Conservation (phyloP, 2,888 invertebrate species). For the Standfussiana lucernea region DNA sequence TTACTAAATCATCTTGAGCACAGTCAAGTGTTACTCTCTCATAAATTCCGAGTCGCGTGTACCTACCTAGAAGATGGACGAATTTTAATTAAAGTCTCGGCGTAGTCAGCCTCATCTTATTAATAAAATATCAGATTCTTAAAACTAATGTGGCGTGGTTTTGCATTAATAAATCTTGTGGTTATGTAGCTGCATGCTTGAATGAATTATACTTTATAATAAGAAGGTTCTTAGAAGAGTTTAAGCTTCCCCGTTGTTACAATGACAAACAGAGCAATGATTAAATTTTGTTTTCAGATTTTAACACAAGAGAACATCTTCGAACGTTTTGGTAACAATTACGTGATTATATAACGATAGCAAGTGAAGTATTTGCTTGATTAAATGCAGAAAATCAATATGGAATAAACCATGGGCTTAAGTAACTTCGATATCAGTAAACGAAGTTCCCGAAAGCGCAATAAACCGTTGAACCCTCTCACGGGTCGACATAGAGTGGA, state of each 20-base stretch:
- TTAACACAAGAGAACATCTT: conserved; percentile 2
- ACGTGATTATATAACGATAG: background rate
- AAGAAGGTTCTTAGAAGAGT: conserved; percentile 32
- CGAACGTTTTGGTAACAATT: background rate
- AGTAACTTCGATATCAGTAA: conserved; percentile 78
- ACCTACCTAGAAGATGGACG: conserved; percentile 68
- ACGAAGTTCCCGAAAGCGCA: conserved; percentile 80
- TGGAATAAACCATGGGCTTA: conserved; percentile 50
- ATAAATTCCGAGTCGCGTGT: conserved; percentile 71
- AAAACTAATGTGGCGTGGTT: conserved; percentile 63
- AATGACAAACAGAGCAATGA: conserved; percentile 24
- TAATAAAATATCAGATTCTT: conserved; percentile 69
- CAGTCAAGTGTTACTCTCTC: conserved; percentile 74
- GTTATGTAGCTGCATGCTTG: conserved; percentile 41
- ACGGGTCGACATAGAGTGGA: conserved; percentile 76
- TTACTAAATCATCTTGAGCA: conserved; percentile 73
- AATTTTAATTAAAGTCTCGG: conserved; percentile 78
- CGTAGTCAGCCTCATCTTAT: conserved; percentile 64
- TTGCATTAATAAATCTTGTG: conserved; percentile 58
- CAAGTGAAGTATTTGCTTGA: conserved; percentile 1
- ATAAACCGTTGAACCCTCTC: conserved; percentile 82
- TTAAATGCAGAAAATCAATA: conserved; percentile 33
- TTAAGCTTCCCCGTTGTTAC: conserved; percentile 25
- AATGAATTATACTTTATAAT: conserved; percentile 54
- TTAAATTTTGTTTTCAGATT: conserved; percentile 1